Percentiles rank a stretch among this genome's conserved stretches.
Conservation (phyloP, 1,140 invertebrate species). For the Galleria mellonella region DNA sequence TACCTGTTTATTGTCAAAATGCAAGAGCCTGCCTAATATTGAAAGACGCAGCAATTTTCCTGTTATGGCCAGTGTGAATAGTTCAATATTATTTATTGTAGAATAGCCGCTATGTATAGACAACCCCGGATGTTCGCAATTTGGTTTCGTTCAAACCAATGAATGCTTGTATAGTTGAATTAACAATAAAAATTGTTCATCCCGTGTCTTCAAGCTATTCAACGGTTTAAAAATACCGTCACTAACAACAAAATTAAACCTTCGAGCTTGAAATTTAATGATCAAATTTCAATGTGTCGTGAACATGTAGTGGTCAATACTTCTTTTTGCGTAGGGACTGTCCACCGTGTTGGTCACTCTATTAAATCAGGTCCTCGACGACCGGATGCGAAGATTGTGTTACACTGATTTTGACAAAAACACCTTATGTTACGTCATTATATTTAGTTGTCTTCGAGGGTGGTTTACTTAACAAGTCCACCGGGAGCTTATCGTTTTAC, state of each 20-base stretch:
- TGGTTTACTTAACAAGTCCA: conserved; percentile 21
- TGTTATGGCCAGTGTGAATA: conserved; percentile 31
- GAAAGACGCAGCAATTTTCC: conserved; percentile 36
- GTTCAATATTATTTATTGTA: conserved; percentile 36
- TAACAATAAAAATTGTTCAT: conserved; percentile 71
- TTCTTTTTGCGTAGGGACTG: conserved; percentile 26
- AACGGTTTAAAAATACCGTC: neutral
- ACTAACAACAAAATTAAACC: neutral
- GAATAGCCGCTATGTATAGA: conserved; percentile 49
- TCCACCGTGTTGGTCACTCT: conserved; percentile 65
- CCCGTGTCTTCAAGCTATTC: conserved; percentile 28
- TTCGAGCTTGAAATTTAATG: neutral
- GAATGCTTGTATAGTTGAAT: conserved; percentile 60
- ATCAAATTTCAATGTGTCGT: conserved; percentile 4
- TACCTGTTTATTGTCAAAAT: conserved; percentile 4
- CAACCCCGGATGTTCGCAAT: conserved; percentile 67
- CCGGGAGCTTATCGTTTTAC: too few relatives aligned
- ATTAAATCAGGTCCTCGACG: conserved; percentile 53
- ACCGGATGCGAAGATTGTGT: conserved; percentile 60
- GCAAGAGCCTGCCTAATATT: conserved; percentile 8
- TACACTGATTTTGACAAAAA: conserved; percentile 65
- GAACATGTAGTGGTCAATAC: conserved; percentile 7
- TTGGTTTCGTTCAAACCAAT: conserved; percentile 63
- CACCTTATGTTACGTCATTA: conserved; percentile 55
- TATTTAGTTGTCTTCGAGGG: conserved; percentile 30